Evolutionary conservation across 1,140 invertebrate species (phyloP), one percentile per base, ranked within the genome.

Genomic region (Melipona quadrifasciata): DNA sequence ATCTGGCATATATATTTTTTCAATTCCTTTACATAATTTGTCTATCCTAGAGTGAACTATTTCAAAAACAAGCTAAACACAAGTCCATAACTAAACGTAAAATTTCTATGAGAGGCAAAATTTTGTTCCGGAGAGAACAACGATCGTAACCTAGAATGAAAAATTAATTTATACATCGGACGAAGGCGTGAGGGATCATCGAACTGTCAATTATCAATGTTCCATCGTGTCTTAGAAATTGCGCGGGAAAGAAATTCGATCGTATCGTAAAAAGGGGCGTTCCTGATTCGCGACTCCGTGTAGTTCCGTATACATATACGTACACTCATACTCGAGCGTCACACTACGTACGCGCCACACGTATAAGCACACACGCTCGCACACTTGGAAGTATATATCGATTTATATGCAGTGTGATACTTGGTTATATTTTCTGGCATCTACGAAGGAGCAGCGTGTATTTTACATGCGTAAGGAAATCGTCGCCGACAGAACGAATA

Each of bases 211-310:
- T 82, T 77, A 80, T 87, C 27, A 70, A 78, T 51, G 27, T 85
- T 74, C 58, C 21, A 65, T 79, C 24, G 17, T 27, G n/a, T 47
- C 71, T 76, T 75, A 75, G 80, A 89, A 86, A 89, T 89, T 86
- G 85, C 87, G 88, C 88, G 88, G 88, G 88, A 89, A 89, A 89
- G 85, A 89, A 89, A 84, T 89, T 89, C 87, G 85, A 87, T 89
- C 88, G 82, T 87, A 89, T 86, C 57, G 57, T 85, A 89, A 89
- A 89, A 89, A 89, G 81, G 88, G 88, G 88, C 88, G 88, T 89
- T 87, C 82, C 85, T 68, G 19, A 85, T 34, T 58, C 47, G 67
- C 47, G 19, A 16, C 31, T 85, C 71, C 68, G 72, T 77, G 67
- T 64, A 67, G n/a, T 31, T n/a, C 24, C 65, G 64, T 72, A 75